Conservation (phyloP, 2,113 vertebrate species). For the Benitochromis conjunctus region DNA sequence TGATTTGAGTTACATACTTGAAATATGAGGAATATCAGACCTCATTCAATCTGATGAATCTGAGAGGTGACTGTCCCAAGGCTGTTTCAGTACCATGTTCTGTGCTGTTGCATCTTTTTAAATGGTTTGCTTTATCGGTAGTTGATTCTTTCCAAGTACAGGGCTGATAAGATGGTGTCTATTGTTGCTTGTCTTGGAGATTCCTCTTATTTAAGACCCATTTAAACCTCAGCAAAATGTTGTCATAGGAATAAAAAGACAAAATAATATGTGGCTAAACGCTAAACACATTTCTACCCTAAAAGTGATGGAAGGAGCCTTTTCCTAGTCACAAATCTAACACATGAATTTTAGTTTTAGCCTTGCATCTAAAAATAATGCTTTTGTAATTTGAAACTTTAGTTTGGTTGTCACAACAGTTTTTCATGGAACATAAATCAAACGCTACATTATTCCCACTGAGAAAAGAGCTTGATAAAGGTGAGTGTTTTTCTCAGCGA, state of each 20-base stretch:
- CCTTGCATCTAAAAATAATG: neutral
- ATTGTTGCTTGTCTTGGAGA: neutral
- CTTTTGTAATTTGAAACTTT: neutral
- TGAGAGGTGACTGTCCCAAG: accelerated
- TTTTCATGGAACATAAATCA: neutral
- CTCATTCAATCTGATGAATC: neutral
- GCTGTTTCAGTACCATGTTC: neutral
- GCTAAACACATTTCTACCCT: neutral
- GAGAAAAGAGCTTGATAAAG: neutral
- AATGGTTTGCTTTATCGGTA: neutral
- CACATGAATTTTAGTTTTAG: neutral
- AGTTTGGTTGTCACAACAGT: neutral
- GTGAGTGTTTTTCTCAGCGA: neutral
- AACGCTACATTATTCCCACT: neutral
- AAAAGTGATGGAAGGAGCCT: neutral
- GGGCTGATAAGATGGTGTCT: too few relatives aligned
- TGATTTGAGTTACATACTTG: neutral
- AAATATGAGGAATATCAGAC: neutral
- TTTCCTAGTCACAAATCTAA: neutral
- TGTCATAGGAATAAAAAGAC: neutral
- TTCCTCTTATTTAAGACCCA: neutral
- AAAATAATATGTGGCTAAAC: neutral
- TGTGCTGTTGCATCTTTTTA: neutral
- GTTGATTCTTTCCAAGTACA: neutral
- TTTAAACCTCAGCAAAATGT: neutral